Percentiles rank a stretch among this genome's conserved stretches.
These are phyloP conservation scores for Cataglyphis cursor DNA, from an alignment of 2,888 invertebrate species.

Conservation along the genomic window DNA sequence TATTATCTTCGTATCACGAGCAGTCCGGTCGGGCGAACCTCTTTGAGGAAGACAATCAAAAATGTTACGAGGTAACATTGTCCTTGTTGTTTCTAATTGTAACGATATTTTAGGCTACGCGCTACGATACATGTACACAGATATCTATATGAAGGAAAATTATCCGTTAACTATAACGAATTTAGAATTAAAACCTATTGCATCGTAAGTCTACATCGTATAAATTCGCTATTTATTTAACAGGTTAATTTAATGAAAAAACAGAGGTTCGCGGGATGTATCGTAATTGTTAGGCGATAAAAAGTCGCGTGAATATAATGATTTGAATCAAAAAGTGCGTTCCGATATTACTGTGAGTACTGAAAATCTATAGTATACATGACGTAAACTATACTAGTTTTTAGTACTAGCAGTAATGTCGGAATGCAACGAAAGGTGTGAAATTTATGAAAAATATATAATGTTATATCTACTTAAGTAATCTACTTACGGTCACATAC, in stretches of 20 bases:
- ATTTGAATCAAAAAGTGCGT: not conserved
- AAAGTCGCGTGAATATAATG: conserved; percentile 33
- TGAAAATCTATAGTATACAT: no score
- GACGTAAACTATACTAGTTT: no score
- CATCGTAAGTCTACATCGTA: conserved; percentile 69
- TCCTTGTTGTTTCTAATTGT: conserved; percentile 85
- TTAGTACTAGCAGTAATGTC: no score
- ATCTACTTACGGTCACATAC: conserved; percentile 18
- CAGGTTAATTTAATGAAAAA: conserved; percentile 49
- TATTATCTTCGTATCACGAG: conserved; percentile 39
- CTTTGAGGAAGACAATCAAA: conserved; percentile 87
- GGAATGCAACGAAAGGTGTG: not conserved
- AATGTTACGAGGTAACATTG: conserved; percentile 86
- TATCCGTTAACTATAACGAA: conserved; percentile 68
- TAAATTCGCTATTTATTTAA: conserved; percentile 71
- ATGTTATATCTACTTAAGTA: conserved; percentile 42
- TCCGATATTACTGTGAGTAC: no score
- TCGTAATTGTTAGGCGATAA: conserved; percentile 32
- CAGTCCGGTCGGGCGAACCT: conserved; percentile 73
- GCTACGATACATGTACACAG: conserved; percentile 72
- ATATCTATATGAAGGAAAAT: conserved; percentile 47
- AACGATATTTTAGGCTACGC: conserved; percentile 75
- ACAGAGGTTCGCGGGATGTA: conserved; percentile 48
- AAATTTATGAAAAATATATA: conserved; percentile 20
- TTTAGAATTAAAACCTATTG: conserved; percentile 67